These are phyloP conservation scores for Umimayanthus kanabou DNA, from an alignment of 92 coral and sea anemone genomes.

Conservation along the genomic window DNA sequence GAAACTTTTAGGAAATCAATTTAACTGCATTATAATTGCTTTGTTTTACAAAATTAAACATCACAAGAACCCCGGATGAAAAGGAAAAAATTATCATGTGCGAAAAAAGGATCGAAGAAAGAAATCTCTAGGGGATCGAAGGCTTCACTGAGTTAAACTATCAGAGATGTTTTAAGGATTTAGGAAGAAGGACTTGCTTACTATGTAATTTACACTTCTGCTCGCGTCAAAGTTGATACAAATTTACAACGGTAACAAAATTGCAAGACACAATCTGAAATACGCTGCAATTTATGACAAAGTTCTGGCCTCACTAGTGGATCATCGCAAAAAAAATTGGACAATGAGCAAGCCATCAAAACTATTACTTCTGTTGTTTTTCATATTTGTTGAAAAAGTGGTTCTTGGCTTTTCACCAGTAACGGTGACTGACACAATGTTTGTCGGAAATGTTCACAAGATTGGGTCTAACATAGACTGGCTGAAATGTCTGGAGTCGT, in stretches of 20 bases:
- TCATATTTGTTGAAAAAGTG: neutral
- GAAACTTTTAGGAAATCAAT: neutral
- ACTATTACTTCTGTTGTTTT: neutral
- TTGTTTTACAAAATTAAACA: neutral
- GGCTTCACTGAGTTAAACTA: neutral
- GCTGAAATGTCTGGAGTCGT: conserved; percentile 22
- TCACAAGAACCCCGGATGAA: neutral
- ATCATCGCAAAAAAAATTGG: neutral
- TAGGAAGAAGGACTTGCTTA: neutral
- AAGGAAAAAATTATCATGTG: neutral
- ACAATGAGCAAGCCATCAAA: neutral
- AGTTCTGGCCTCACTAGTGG: neutral
- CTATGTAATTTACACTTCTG: neutral
- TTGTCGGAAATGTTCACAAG: neutral
- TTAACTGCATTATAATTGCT: neutral
- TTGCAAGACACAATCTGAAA: neutral
- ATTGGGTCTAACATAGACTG: neutral
- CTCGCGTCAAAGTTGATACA: neutral
- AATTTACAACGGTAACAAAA: neutral
- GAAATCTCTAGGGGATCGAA: neutral
- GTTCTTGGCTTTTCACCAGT: neutral
- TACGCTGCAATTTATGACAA: neutral
- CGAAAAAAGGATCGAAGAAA: neutral
- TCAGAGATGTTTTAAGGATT: neutral
- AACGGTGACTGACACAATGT: conserved; percentile 7